phyloP scores from a whole-genome alignment of 2,797 vertebrate species.

The Falco columbarius region DNA sequence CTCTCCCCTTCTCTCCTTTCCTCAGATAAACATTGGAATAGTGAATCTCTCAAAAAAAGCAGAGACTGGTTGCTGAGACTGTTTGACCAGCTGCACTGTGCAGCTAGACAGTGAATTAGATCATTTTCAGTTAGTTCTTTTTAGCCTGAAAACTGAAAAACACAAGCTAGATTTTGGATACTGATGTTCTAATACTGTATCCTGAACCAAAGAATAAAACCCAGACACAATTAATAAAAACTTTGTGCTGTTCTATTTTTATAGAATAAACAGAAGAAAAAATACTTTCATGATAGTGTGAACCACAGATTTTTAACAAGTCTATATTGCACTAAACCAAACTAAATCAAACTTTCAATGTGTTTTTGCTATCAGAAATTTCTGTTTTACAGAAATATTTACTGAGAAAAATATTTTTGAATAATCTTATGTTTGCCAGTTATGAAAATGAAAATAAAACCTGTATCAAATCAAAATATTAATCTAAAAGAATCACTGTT shows the following conservation, averaged over 20 bases:
- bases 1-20: background rate
- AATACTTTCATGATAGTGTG: background rate
- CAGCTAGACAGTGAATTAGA: background rate
- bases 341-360: background rate
- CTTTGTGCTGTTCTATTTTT: background rate
- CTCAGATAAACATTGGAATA: background rate
- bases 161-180: background rate
- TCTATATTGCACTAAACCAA: background rate
- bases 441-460: background rate
- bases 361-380: background rate
- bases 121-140: background rate
- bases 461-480: background rate
- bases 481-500: background rate
- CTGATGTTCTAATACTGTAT: background rate
- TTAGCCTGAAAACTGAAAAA: background rate
- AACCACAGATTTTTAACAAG: background rate
- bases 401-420: background rate
- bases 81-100: background rate
- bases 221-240: background rate
- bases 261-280: background rate
- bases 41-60: background rate
- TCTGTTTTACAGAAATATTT: background rate
- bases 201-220: background rate
- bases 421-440: background rate
- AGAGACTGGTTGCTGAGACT: background rate